These are phyloP conservation scores for Macquaria ambigua DNA, from an alignment of 2,113 vertebrate species.

Conservation along the genomic window DNA sequence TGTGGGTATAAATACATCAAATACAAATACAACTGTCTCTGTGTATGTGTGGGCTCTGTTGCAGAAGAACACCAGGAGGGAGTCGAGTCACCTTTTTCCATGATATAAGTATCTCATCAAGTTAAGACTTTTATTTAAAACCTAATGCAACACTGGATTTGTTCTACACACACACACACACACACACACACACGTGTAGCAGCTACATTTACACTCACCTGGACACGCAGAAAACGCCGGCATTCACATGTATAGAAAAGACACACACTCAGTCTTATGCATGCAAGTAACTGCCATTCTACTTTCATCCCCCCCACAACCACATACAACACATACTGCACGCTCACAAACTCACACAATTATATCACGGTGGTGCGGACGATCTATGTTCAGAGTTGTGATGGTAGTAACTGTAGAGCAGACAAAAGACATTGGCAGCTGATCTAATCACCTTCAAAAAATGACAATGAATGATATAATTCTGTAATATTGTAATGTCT, in stretches of 20 bases:
- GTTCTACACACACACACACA: background rate
- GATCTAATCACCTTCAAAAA: constrained; percentile 55
- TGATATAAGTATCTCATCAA: constrained; percentile 39
- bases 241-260: background rate
- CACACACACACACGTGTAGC: background rate
- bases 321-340: background rate
- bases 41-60: constrained; percentile 27
- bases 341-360: background rate
- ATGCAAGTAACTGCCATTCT: constrained; percentile 4
- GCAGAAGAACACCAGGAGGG: background rate
- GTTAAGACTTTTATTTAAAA: constrained; percentile 9
- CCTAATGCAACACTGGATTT: background rate
- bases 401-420: constrained; percentile 47
- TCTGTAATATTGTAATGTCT: background rate
- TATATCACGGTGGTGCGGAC: background rate
- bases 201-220: background rate
- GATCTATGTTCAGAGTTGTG: constrained; percentile 22
- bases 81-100: constrained; percentile 30
- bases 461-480: background rate
- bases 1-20: constrained; percentile 35
- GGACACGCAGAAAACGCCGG: background rate
- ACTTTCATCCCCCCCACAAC: constrained; percentile 6
- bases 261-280: background rate
- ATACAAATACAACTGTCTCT: background rate
- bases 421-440: constrained; percentile 54